phyloP scores from a whole-genome alignment of 2,113 vertebrate species.

The Elaphurus davidianus region DNA sequence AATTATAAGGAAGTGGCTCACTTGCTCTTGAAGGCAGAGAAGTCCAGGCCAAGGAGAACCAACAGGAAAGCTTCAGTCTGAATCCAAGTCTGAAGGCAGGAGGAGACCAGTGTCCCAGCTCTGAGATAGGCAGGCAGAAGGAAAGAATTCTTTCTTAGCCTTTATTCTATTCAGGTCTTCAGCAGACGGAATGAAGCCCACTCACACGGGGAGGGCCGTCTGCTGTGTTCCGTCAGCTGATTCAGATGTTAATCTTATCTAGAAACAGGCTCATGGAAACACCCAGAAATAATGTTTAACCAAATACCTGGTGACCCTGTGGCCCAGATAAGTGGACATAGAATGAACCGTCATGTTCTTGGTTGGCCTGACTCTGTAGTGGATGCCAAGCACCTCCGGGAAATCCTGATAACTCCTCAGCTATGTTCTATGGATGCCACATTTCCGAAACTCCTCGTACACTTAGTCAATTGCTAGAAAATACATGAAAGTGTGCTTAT shows the following conservation, averaged over 20 bases:
- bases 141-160: neutral
- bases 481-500: neutral
- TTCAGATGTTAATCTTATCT: neutral
- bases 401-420: neutral
- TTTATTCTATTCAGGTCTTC: neutral
- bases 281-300: neutral
- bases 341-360: neutral
- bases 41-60: neutral
- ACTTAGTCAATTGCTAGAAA: neutral
- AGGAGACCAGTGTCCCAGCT: neutral
- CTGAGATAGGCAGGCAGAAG: neutral
- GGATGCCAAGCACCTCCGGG: fast-evolving
- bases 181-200: neutral
- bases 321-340: neutral
- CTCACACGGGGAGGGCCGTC: neutral
- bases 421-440: neutral
- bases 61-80: neutral
- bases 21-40: neutral
- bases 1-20: neutral
- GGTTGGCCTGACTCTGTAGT: neutral
- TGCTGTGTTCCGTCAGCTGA: neutral
- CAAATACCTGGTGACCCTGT: neutral
- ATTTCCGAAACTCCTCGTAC: neutral
- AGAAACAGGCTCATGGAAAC: neutral
- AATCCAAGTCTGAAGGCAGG: neutral